Evolutionary conservation across 2,888 invertebrate genomes (phyloP).

Genomic region (Cloeon dipterum): DNA sequence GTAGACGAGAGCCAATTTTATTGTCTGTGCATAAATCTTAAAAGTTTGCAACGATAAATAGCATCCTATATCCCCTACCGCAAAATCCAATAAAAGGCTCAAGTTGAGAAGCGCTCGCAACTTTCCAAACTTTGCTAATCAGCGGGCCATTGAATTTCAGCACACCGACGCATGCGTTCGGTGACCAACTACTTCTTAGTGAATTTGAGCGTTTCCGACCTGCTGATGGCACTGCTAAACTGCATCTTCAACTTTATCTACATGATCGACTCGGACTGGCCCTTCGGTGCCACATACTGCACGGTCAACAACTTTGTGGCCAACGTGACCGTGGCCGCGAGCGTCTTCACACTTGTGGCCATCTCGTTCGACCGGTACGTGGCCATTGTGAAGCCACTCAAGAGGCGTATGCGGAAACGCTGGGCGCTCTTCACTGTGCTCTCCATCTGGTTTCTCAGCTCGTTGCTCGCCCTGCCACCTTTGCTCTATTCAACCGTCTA

Average conservation of each 20-base stretch:
- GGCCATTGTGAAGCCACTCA: slow-evolving; percentile 30
- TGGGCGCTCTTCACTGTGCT: slow-evolving; percentile 23
- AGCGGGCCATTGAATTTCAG: too few species aligned
- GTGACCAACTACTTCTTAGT: slow-evolving; percentile 32
- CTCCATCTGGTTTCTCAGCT: slow-evolving; percentile 25
- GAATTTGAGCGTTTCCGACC: slow-evolving; percentile 27
- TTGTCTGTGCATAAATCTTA: too few species aligned
- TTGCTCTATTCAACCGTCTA: slow-evolving; percentile 21
- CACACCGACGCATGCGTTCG: slow-evolving; percentile 19
- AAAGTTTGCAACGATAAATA: too few species aligned
- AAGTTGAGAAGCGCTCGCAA: too few species aligned
- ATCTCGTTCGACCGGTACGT: slow-evolving; percentile 35
- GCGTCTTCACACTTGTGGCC: slow-evolving; percentile 31
- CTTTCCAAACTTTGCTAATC: too few species aligned
- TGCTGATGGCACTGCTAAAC: slow-evolving; percentile 26
- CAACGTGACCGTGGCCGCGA: slow-evolving; percentile 28
- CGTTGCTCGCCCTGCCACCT: slow-evolving; percentile 24
- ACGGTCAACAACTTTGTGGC: slow-evolving; percentile 29
- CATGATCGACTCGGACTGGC: slow-evolving; percentile 30
- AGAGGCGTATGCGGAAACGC: slow-evolving; percentile 24
- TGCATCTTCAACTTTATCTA: slow-evolving; percentile 28
- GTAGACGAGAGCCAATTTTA: too few species aligned
- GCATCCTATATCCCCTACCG: too few species aligned
- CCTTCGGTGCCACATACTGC: slow-evolving; percentile 27
- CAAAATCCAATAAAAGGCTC: too few species aligned